Base-by-base conservation (phyloP, 2,888 invertebrate species). In the Drosophila monieri region DNA sequence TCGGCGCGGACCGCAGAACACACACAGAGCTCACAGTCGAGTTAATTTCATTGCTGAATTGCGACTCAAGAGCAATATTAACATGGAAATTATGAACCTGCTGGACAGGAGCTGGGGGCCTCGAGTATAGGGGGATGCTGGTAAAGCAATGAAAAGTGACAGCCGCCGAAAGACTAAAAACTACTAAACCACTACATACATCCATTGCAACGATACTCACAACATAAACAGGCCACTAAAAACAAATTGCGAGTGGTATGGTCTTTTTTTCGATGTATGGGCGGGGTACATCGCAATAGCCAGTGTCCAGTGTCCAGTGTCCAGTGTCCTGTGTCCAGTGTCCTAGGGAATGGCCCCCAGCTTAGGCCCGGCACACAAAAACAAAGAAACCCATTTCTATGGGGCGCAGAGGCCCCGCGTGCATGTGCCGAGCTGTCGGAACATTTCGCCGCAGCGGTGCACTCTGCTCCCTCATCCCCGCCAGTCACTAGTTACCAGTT, bases 61-160 rank as follows among this genome's bases (percentile, higher is more conserved):
- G 69, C 73, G 84, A 77, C 86, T 84, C 89, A 76, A 76, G 85
- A 88, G 89, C 72, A 76, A 84, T 77, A 88, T 89, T 86, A 89
- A 84, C 89, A 89, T 89, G 81, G 62, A 85, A 84, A 87, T 89
- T 89, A 88, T 86, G 84, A 77, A 85, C 74, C 75, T 68, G 64
- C 67, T 57, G 65, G 52, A 55, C 23, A 14, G 39, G 32, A 9
- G 6, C 15, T 15, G 9, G 18, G 18, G 39, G 9, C 4, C 4
- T 15, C 15, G 10, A 18, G 14, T 9, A 1, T 41, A 15, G 18
- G 15, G 5, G 32, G 21, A 10, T 21, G 43, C n/a, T 35, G 12
- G 21, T 12, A 25, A 10, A 25, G 48, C 74, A 64, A 78, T 74
- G 75, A 68, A 72, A 78, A 73, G 60, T 75, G 75, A 76, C 76